Percentiles rank a stretch among this genome's conserved stretches.
These are phyloP conservation scores for Heteronetta atricapilla DNA, from an alignment of 2,113 vertebrate species.

Conservation along the genomic window DNA sequence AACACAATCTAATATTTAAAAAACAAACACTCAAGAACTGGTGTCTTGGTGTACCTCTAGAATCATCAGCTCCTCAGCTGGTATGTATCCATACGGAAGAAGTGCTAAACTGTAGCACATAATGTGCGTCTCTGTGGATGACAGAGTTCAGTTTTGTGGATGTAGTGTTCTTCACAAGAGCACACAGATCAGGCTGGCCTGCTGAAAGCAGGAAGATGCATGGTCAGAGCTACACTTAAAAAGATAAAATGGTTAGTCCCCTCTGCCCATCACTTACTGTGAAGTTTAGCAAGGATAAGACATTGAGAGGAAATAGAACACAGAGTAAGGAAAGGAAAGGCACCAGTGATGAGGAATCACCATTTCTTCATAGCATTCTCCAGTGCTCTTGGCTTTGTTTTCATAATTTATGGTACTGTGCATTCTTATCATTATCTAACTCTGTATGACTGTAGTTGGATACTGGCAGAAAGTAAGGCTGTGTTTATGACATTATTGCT, in stretches of 20 bases:
- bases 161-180: not conserved
- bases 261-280: not conserved
- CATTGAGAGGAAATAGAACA: not conserved
- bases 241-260: not conserved
- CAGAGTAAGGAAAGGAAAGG: not conserved
- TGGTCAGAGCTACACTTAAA: not conserved
- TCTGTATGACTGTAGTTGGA: not conserved
- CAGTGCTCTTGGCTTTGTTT: not conserved
- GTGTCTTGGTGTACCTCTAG: not conserved
- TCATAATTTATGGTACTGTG: not conserved
- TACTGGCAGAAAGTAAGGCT: not conserved
- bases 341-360: not conserved
- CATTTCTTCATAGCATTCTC: not conserved
- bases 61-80: not conserved
- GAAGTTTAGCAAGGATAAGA: not conserved
- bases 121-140: not conserved
- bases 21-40: slow-evolving; percentile 35
- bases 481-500: not conserved
- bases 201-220: not conserved
- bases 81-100: not conserved
- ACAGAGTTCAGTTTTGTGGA: not conserved
- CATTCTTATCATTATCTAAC: not conserved
- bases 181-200: not conserved
- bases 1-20: slow-evolving; percentile 60
- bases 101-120: not conserved